phyloP scores from a whole-genome alignment of 2,797 vertebrate species.

The Lepilemur septentrionalis region DNA sequence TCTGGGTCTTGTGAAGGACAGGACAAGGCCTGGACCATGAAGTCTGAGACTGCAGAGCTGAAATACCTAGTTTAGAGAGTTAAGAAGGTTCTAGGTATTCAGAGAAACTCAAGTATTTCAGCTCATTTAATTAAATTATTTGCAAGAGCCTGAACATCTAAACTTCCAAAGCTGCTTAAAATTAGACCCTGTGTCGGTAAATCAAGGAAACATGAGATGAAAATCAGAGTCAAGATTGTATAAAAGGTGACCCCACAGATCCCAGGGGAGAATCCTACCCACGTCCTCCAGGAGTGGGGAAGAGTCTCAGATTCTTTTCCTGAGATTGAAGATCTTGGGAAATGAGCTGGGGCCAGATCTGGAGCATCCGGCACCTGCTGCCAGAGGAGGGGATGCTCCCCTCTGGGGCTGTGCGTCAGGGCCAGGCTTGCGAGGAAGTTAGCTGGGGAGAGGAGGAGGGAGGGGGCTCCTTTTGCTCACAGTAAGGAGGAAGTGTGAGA shows the following conservation, averaged over 20 bases:
- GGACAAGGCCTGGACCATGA: not conserved
- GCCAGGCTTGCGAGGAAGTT: rapidly evolving
- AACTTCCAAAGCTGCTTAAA: not conserved
- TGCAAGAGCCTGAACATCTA: not conserved
- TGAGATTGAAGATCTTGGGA: not conserved
- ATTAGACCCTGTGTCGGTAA: not conserved
- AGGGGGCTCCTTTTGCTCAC: not conserved
- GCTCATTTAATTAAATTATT: not conserved
- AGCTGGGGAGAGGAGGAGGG: not conserved
- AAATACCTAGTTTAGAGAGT: not conserved
- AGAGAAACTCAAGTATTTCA: not conserved
- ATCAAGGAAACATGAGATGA: not conserved
- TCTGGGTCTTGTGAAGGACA: not conserved
- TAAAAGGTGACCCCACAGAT: not conserved
- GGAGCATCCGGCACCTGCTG: not conserved
- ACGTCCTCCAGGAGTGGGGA: rapidly evolving
- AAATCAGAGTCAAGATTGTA: not conserved
- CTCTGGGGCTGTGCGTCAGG: not conserved
- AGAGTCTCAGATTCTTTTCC: not conserved
- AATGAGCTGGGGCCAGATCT: not conserved
- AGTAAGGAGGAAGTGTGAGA: not conserved
- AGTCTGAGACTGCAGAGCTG: not conserved
- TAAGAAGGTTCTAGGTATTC: not conserved
- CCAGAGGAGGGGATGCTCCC: not conserved
- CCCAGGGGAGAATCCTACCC: not conserved